Percentiles rank a stretch among this genome's conserved stretches.
Conservation (phyloP, 1,140 invertebrate species). For the Diorhabda elongata region DNA sequence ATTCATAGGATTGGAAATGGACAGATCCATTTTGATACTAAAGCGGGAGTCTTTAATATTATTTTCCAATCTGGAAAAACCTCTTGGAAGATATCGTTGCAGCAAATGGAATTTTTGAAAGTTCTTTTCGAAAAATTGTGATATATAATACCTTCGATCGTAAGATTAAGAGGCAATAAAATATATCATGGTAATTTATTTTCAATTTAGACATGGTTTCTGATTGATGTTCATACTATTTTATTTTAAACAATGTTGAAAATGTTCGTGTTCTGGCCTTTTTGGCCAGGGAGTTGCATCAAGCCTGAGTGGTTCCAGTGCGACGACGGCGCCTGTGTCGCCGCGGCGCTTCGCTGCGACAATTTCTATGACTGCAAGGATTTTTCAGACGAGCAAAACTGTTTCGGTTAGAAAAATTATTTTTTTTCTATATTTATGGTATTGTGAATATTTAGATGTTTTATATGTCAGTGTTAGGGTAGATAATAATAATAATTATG, state of each 20-base stretch:
- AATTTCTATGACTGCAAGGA: slow-evolving; percentile 85
- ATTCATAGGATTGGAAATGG: too few species aligned
- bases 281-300: slow-evolving; percentile 53
- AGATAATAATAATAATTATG: neutral
- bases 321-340: slow-evolving; percentile 63
- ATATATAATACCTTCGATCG: too few species aligned
- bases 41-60: too few species aligned
- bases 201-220: too few species aligned
- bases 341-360: slow-evolving; percentile 70
- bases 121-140: too few species aligned
- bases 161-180: too few species aligned
- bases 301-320: slow-evolving; percentile 63
- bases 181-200: too few species aligned
- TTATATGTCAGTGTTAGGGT: slow-evolving; percentile 17
- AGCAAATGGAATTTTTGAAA: too few species aligned
- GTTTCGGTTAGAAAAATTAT: slow-evolving; percentile 57
- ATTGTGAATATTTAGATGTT: slow-evolving; percentile 18
- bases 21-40: too few species aligned
- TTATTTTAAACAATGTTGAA: slow-evolving; percentile 12
- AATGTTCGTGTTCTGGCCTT: slow-evolving; percentile 40
- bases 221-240: too few species aligned
- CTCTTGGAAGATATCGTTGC: too few species aligned
- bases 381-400: slow-evolving; percentile 87
- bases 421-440: slow-evolving; percentile 8
- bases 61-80: too few species aligned